Evolutionary conservation across 2,888 invertebrate species (phyloP).

Genomic region (Caenorhabditis virilis): DNA sequence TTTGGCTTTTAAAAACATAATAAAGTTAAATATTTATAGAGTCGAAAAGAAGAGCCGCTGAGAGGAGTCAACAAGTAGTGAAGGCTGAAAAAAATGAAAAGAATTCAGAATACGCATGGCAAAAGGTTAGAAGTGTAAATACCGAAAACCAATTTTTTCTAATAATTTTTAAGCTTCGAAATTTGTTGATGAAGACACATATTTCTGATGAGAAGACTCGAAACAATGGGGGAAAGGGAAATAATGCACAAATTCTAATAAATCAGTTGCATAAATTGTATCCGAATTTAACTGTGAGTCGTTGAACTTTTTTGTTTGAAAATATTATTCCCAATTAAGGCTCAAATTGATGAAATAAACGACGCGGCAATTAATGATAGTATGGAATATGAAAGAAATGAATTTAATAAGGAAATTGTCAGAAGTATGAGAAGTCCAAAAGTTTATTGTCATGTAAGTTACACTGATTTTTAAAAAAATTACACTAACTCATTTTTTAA

Average conservation of each 20-base stretch:
- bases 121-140: constrained; percentile 18
- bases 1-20: constrained; percentile 72
- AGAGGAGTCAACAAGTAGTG: constrained; percentile 13
- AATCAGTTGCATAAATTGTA: constrained; percentile 20
- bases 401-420: too few relatives aligned
- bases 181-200: constrained; percentile 18
- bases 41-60: constrained; percentile 44
- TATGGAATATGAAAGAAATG: too few relatives aligned
- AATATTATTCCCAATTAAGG: too few relatives aligned
- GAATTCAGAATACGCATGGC: not conserved
- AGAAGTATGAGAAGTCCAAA: constrained; percentile 34
- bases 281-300: constrained; percentile 34
- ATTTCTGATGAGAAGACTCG: constrained; percentile 9
- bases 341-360: constrained; percentile 27
- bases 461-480: too few relatives aligned
- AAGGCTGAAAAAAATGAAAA: not conserved
- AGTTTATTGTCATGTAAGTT: constrained; percentile 17
- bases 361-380: constrained; percentile 12
- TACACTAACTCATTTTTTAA: constrained; percentile 8
- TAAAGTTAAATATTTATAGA: too few relatives aligned
- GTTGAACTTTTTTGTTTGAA: too few relatives aligned
- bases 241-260: constrained; percentile 10
- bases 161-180: not conserved
- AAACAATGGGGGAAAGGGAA: constrained; percentile 10
- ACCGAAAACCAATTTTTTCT: constrained; percentile 4